Evolutionary conservation across 2,888 invertebrate genomes (phyloP), one percentile per base, ranked within the genome.

Genomic region (Rhodophaea formosa): DNA sequence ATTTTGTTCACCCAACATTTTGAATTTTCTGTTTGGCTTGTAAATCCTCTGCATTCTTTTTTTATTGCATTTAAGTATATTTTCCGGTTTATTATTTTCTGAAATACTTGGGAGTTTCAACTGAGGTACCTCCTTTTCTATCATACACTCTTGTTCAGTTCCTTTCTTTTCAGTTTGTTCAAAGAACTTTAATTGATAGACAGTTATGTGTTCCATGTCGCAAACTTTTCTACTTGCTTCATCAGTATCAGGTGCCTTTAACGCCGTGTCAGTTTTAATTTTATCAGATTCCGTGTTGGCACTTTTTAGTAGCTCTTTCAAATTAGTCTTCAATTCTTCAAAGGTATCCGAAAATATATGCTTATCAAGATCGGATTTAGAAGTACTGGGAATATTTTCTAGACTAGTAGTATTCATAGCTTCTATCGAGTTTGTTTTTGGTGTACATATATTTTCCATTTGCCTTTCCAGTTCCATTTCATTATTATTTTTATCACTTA

Each of bases 131-230:
- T 61, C 61, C 29, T 64, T 59, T 35, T 72, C 61, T 10, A 52
- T 51, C 23, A 14, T 39, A 12, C 44, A 44, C 43, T 57, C 56
- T 32, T 57, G 46, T 58, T 71, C 66, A 10, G 60, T 16, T 17
- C 57, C 43, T 59, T 70, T 68, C 60, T 71, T 51, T 32, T 15
- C 16, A 12, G 35, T 10, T 12, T 39, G 68, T 57, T 83, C 80
- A 61, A 75, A 77, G 60, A 79, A 76, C 65, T 85, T 82, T 42
- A 84, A 63, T 67, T 82, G 80, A 68, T 88, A 90, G 52, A 88
- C 79, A 45, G 86, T 85, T 52, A 89, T 86, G 63, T 89, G 88
- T 70, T 88, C 88, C 86, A 90, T 79, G 59, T 86, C 83, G 61
- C 77, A 75, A 12, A 85, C 77, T 47, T 80, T 79, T 66, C 67